Conservation (phyloP, 2,797 vertebrate genomes). For the Lophotriccus pileatus region DNA sequence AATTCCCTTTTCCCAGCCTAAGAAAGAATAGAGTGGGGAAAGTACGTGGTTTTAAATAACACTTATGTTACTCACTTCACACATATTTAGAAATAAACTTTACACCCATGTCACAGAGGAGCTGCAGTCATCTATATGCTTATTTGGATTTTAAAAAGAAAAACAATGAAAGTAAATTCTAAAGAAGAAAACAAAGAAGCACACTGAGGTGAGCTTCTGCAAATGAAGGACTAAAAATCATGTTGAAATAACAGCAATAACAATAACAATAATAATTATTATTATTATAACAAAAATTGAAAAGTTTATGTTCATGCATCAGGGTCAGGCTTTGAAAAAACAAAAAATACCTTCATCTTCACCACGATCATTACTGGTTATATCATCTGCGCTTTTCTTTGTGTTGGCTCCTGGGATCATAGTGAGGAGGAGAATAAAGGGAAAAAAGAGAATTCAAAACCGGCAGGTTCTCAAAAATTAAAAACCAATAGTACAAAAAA, state of each 20-base stretch:
- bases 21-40: conserved; percentile 4
- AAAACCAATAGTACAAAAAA: conserved; percentile 42
- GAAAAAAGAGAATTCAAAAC: conserved; percentile 82
- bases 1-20: conserved; percentile 63
- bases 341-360: conserved; percentile 91
- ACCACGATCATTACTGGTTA: conserved; percentile 89
- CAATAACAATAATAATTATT: conserved; percentile 23
- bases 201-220: conserved; percentile 54
- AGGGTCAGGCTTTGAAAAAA: conserved; percentile 75
- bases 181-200: conserved; percentile 65
- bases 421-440: conserved; percentile 81
- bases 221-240: conserved; percentile 57
- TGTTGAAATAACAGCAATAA: conserved; percentile 56
- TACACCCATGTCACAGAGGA: conserved; percentile 20
- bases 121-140: conserved; percentile 46
- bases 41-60: conserved; percentile 36
- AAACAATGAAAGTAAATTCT: conserved; percentile 71
- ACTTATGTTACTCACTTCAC: conserved; percentile 40
- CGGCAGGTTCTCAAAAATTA: conserved; percentile 76
- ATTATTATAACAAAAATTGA: conserved; percentile 41
- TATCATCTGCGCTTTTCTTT: conserved; percentile 87
- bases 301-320: conserved; percentile 83
- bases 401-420: conserved; percentile 87
- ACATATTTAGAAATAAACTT: conserved; percentile 54
- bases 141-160: conserved; percentile 61